Conservation (phyloP, 2,888 invertebrate species). For the Drosophila melanosoma region DNA sequence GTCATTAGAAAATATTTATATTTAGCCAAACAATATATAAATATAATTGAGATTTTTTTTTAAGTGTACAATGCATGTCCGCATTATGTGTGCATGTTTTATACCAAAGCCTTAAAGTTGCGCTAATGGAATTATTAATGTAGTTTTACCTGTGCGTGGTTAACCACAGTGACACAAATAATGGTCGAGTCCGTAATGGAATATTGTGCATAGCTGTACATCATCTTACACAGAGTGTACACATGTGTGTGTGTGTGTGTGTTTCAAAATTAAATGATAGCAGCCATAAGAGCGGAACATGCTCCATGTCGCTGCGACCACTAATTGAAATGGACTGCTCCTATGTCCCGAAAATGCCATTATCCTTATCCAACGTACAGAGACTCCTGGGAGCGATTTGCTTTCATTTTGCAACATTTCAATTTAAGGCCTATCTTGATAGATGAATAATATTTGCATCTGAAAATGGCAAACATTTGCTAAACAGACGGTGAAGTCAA, state of each 20-base stretch:
- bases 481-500: slow-evolving; percentile 10
- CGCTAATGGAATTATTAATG: slow-evolving; percentile 22
- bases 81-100: not conserved
- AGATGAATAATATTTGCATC: slow-evolving; percentile 4
- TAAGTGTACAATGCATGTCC: not conserved
- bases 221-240: not conserved
- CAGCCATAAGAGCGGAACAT: slow-evolving; percentile 20
- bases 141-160: slow-evolving; percentile 32
- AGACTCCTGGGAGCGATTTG: slow-evolving; percentile 35
- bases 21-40: not conserved
- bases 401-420: slow-evolving; percentile 21
- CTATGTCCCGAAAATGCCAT: slow-evolving; percentile 60
- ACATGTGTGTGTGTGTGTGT: not conserved
- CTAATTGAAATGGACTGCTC: slow-evolving; percentile 74
- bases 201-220: not conserved
- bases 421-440: slow-evolving; percentile 12
- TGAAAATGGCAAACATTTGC: slow-evolving; percentile 4
- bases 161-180: slow-evolving; percentile 20
- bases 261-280: slow-evolving; percentile 59
- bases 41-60: not conserved
- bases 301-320: slow-evolving; percentile 25
- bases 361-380: slow-evolving; percentile 50
- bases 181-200: slow-evolving; percentile 4
- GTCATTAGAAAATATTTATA: rapidly evolving
- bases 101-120: not conserved